Evolutionary conservation across 2,888 invertebrate species (phyloP), one percentile per base, ranked within the genome.

Genomic region (Esperia sulphurella): DNA sequence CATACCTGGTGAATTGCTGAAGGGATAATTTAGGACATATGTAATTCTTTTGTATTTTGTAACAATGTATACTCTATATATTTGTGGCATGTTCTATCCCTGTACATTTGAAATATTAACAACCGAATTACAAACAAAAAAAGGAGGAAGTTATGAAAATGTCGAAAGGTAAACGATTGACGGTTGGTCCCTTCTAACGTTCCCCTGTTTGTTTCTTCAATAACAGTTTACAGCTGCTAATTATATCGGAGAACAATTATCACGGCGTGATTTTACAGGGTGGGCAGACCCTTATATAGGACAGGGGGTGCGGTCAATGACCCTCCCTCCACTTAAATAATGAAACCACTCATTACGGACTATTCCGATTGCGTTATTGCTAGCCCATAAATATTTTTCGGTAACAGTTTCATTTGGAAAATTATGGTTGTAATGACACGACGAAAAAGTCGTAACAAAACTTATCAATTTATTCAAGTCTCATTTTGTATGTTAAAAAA

Each of bases 261-360:
- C 41, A 45, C 29, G 48, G 29, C 41, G 43, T 42, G 46, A 49
- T 49, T 46, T 49, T 14, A 31, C 42, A n/a, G 35, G 10, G 35
- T 35, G n/a, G 10, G n/a, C 6, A 29, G 30, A 35, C 38, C 35
- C 35, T n/a, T 35, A 35, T 31, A n/a, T 35, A 35, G 41, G 48
- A 5, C 45, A 39, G 9, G 29, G 43, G 43, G 50, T 35, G 46
- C 29, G 48, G 48, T 40, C 45, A 41, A 43, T 31, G 48, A 51
- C 14, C 42, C 54, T 66, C 59, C 57, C 61, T 41, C 42, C 46
- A 54, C 59, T 63, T 58, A 51, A 52, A 58, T 59, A 68, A 72
- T 72, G 61, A 57, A 57, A 59, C 61, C 54, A 55, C 59, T 66
- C 63, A 63, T 71, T 67, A 63, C 61, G 63, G 58, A 54, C 66